A percentile compares a stretch with the other conserved stretches of the same genome.
phyloP scores from a whole-genome alignment of 2,113 vertebrate genomes.

The Nannobrachium achirus region DNA sequence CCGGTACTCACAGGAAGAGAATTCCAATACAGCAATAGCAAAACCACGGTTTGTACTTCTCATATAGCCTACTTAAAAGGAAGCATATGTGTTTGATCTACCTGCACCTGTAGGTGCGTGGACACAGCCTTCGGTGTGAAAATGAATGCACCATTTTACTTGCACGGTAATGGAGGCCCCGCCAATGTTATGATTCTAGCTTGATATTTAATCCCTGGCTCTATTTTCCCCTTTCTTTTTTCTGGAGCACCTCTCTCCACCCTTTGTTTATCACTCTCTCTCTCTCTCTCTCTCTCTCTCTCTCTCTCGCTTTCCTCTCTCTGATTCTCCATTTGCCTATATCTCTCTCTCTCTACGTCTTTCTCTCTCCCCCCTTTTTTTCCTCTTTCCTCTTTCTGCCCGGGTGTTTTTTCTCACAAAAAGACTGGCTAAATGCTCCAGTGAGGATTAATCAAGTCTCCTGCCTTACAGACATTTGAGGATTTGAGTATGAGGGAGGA shows the following conservation, averaged over 20 bases:
- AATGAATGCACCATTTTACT: constrained; percentile 61
- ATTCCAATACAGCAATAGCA: constrained; percentile 44
- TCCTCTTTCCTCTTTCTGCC: constrained; percentile 1
- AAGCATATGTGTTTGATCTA: constrained; percentile 64
- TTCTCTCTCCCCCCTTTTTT: background rate
- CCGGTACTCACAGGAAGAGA: constrained; percentile 50
- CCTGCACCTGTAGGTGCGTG: constrained; percentile 54
- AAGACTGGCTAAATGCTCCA: constrained; percentile 67
- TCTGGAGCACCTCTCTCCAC: constrained; percentile 18
- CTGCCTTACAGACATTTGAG: constrained; percentile 85
- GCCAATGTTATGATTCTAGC: constrained; percentile 71
- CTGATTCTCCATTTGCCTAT: background rate
- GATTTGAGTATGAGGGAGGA: constrained; percentile 56
- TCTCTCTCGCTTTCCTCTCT: background rate
- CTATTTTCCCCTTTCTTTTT: background rate
- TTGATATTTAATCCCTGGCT: constrained; percentile 50
- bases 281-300: background rate
- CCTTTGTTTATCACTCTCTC: background rate
- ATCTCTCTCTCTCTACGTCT: background rate
- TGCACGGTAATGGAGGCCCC: constrained; percentile 78
- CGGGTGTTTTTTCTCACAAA: constrained; percentile 61
- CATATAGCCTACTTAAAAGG: constrained; percentile 47
- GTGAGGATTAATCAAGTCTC: constrained; percentile 69
- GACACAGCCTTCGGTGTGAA: constrained; percentile 35
- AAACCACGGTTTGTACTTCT: constrained; percentile 35